Evolutionary conservation across 2,113 vertebrate genomes (phyloP).

Genomic region (Rhodinocichla rosea): DNA sequence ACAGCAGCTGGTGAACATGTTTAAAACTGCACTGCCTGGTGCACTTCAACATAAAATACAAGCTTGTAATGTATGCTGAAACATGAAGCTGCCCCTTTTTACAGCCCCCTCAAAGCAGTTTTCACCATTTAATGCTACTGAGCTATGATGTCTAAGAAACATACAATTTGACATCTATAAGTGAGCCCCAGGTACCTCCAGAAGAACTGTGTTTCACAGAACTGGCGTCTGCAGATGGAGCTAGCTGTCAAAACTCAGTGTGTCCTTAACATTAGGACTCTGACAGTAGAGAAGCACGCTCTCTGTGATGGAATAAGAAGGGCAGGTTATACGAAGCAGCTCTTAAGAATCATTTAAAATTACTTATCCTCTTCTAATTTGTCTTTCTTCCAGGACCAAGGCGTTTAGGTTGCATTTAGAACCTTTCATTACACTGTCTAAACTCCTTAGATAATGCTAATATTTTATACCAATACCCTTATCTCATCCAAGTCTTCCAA

Average conservation of each 20-base stretch:
- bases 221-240: not conserved
- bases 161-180: not conserved
- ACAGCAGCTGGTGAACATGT: not conserved
- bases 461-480: not conserved
- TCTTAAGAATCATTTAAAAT: not conserved
- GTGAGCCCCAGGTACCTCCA: not conserved
- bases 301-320: not conserved
- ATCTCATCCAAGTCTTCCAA: not conserved
- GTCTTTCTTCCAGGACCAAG: not conserved
- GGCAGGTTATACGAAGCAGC: not conserved
- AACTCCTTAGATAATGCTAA: not conserved
- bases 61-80: not conserved
- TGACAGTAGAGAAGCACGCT: not conserved
- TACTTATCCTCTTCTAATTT: not conserved
- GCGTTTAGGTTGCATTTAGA: not conserved
- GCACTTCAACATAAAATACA: not conserved
- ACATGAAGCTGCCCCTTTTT: not conserved
- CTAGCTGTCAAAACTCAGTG: not conserved
- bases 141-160: not conserved
- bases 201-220: not conserved
- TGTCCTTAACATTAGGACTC: not conserved
- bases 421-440: not conserved
- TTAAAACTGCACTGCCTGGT: not conserved
- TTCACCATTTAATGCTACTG: not conserved
- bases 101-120: not conserved